These are phyloP conservation scores for Hydrolagus affinis DNA, from an alignment of 2,113 vertebrate species.

Conservation along the genomic window DNA sequence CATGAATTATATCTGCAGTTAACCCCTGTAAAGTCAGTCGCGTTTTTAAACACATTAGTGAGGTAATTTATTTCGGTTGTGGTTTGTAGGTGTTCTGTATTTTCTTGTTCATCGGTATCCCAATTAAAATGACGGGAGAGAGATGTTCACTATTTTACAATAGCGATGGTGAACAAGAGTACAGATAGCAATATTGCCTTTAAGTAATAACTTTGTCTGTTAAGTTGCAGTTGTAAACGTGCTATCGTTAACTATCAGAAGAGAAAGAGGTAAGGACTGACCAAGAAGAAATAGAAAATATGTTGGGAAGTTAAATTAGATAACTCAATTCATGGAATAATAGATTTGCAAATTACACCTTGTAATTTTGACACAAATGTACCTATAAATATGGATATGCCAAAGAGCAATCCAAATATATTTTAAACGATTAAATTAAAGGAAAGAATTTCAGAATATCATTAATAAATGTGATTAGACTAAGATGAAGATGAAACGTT, in stretches of 20 bases:
- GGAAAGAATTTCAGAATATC: not conserved
- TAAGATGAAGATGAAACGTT: not conserved
- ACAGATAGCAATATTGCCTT: not conserved
- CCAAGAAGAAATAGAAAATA: not conserved
- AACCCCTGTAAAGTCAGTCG: constrained; percentile 28
- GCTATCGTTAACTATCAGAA: not conserved
- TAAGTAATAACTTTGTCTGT: not conserved
- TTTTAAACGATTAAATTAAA: not conserved
- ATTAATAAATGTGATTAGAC: not conserved
- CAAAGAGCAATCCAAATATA: not conserved
- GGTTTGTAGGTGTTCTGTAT: constrained; percentile 13
- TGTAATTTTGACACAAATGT: not conserved
- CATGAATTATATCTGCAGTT: constrained; percentile 31
- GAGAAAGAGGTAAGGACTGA: not conserved
- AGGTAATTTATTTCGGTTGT: constrained; percentile 26
- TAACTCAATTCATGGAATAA: constrained; percentile 4
- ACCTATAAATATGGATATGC: not conserved
- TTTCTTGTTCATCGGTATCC: not conserved
- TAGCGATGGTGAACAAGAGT: not conserved
- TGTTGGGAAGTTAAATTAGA: not conserved
- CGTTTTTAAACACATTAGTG: constrained; percentile 28
- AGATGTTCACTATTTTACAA: not conserved
- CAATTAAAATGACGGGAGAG: not conserved
- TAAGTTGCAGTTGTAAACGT: not conserved
- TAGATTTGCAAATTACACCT: not conserved